These are phyloP conservation scores for Papilio polytes DNA, from an alignment of 1,140 invertebrate species.

Conservation along the genomic window DNA sequence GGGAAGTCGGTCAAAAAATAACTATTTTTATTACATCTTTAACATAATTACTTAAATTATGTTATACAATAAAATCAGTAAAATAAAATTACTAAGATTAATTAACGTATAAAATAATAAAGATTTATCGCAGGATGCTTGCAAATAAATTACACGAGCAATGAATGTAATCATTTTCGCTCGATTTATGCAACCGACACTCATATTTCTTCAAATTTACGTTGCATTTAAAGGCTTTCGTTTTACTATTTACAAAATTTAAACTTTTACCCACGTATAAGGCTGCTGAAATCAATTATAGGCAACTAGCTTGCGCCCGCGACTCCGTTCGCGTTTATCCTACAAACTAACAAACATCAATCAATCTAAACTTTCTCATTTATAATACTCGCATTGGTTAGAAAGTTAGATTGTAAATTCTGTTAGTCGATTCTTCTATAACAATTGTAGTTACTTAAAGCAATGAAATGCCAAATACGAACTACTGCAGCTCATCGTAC, in stretches of 20 bases:
- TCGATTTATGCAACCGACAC: conserved; percentile 27
- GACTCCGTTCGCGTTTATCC: too few relatives aligned
- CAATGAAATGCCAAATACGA: too few relatives aligned
- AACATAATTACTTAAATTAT: neutral
- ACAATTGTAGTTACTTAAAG: too few relatives aligned
- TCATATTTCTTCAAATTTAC: conserved; percentile 14
- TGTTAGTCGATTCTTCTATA: too few relatives aligned
- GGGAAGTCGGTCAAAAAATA: too few relatives aligned
- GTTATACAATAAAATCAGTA: neutral
- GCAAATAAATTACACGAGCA: conserved; percentile 21
- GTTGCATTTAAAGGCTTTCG: neutral
- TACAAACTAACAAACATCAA: too few relatives aligned
- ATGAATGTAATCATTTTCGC: conserved; percentile 26
- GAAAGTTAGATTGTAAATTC: too few relatives aligned
- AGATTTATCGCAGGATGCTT: conserved; percentile 7
- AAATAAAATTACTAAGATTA: conserved; percentile 19
- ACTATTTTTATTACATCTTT: neutral
- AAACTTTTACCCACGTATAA: neutral
- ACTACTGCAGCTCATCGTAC: too few relatives aligned
- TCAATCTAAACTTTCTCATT: too few relatives aligned
- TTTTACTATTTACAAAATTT: neutral
- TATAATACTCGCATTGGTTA: too few relatives aligned
- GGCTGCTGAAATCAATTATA: too few relatives aligned
- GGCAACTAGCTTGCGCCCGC: too few relatives aligned
- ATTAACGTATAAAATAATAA: conserved; percentile 22